phyloP scores from a whole-genome alignment of 2,113 vertebrate genomes.

The Microcebus lehilahytsara region DNA sequence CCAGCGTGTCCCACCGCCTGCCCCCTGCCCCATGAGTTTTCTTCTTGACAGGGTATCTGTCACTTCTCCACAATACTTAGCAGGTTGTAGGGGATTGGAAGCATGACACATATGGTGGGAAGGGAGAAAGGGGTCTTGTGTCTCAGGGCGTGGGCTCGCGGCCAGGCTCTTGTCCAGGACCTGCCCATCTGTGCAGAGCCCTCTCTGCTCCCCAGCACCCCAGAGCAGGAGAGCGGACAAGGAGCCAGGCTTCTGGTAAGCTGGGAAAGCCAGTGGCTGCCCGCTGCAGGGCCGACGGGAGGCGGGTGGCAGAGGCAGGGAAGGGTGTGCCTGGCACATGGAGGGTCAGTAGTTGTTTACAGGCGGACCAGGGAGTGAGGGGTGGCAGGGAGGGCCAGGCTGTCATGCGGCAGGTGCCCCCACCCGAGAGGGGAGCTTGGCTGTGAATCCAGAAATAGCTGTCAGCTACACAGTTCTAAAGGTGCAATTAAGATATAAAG shows the following conservation, averaged over 20 bases:
- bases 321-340: neutral
- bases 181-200: neutral
- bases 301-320: neutral
- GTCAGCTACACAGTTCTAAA: neutral
- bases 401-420: neutral
- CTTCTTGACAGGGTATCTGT: neutral
- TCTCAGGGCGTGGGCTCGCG: too few species aligned
- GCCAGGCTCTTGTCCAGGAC: neutral
- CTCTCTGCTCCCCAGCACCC: neutral
- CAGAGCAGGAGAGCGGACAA: too few species aligned
- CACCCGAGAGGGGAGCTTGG: rapidly evolving
- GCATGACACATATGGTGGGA: rapidly evolving
- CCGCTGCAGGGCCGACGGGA: rapidly evolving
- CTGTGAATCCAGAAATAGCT: neutral
- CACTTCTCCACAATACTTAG: neutral
- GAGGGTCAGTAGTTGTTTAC: neutral
- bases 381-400: neutral
- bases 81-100: neutral
- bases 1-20: rapidly evolving
- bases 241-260: too few species aligned
- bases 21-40: neutral
- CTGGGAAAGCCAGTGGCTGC: neutral
- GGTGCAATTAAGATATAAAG: rapidly evolving
- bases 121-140: neutral
- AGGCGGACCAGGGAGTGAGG: rapidly evolving